Evolutionary conservation across 1,140 invertebrate genomes (phyloP).

Genomic region (Drosophila mayri): DNA sequence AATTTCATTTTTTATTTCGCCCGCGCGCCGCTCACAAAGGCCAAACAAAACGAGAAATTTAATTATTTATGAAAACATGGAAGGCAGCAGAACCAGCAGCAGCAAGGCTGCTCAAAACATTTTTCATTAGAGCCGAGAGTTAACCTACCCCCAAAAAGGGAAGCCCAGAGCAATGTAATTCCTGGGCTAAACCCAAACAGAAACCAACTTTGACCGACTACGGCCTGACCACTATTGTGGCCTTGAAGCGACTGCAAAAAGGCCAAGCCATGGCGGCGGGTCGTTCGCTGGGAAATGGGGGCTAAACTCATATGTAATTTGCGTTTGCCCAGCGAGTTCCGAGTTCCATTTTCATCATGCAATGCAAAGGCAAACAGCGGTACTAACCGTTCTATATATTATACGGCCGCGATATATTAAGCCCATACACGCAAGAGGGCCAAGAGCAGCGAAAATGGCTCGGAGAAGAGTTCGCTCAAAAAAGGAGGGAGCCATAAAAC

Average conservation of each 20-base stretch:
- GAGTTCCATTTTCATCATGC: constrained; percentile 68
- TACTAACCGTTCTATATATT: constrained; percentile 30
- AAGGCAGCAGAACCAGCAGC: constrained; percentile 33
- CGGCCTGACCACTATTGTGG: constrained; percentile 71
- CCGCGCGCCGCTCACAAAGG: constrained; percentile 24
- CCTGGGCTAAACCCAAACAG: constrained; percentile 60
- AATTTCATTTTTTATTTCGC: constrained; percentile 30
- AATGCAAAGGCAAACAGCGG: constrained; percentile 59
- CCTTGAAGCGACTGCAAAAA: constrained; percentile 62
- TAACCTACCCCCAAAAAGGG: constrained; percentile 20
- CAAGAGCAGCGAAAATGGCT: constrained; percentile 38
- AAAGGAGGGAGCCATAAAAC: constrained; percentile 43
- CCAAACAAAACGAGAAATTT: constrained; percentile 58
- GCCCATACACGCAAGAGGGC: constrained; percentile 61
- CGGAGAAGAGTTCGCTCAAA: constrained; percentile 2
- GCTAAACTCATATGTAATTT: constrained; percentile 68
- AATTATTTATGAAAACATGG: constrained; percentile 82
- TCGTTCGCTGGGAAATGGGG: constrained; percentile 6
- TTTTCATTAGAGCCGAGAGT: constrained; percentile 73
- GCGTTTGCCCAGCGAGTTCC: constrained; percentile 59
- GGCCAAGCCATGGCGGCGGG: neutral
- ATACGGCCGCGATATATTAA: constrained; percentile 69
- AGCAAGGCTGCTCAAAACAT: constrained; percentile 47
- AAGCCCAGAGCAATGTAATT: constrained; percentile 75
- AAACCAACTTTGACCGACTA: constrained; percentile 54